Conservation (phyloP, 2,888 invertebrate genomes). For the Zootermopsis nevadensis region DNA sequence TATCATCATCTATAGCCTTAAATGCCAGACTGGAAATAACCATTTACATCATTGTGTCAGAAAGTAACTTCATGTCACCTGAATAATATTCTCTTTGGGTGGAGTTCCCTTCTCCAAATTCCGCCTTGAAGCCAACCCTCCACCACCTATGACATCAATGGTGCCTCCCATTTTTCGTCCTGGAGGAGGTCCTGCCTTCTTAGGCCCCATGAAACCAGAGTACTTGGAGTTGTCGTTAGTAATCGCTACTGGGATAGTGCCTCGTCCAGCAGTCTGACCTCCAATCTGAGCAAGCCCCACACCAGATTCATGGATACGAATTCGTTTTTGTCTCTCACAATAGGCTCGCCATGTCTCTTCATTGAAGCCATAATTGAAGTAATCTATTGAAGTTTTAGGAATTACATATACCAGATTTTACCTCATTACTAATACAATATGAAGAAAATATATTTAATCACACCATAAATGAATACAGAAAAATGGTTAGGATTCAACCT, state of each 20-base stretch:
- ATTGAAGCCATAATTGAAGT: slow-evolving; percentile 99
- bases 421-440: neutral
- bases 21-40: no score
- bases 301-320: slow-evolving; percentile 86
- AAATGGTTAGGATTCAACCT: slow-evolving; percentile 61
- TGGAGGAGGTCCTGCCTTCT: slow-evolving; percentile 74
- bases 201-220: slow-evolving; percentile 63
- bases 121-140: slow-evolving; percentile 64
- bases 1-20: neutral
- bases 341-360: slow-evolving; percentile 99
- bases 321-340: slow-evolving; percentile 90
- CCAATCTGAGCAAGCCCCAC: slow-evolving; percentile 70
- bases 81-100: slow-evolving; percentile 85
- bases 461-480: neutral
- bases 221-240: slow-evolving; percentile 76
- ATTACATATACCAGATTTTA: no score
- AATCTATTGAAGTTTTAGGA: slow-evolving; percentile 69
- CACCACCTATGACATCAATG: slow-evolving; percentile 75
- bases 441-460: slow-evolving; percentile 12
- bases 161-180: slow-evolving; percentile 73
- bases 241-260: slow-evolving; percentile 61
- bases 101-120: slow-evolving; percentile 61
- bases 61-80: slow-evolving; percentile 65
- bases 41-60: neutral
- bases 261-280: slow-evolving; percentile 50